Evolutionary conservation across 2,888 invertebrate species (phyloP).

Genomic region (Cephus pygmeus): DNA sequence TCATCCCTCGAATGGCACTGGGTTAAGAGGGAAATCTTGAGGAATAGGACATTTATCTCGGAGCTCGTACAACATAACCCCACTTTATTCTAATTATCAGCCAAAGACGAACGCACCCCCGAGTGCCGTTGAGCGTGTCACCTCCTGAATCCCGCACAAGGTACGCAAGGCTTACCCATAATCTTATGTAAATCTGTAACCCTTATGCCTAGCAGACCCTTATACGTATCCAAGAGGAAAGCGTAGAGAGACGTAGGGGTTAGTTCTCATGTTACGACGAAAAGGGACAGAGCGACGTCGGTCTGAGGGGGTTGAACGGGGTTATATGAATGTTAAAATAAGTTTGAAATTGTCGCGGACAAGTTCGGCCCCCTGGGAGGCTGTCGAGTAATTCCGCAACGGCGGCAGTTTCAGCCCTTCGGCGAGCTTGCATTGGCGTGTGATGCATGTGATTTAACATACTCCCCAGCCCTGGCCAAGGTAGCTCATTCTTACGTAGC

Average conservation of each 20-base stretch:
- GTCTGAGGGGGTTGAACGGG: slow-evolving; percentile 42
- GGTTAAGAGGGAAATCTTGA: not conserved
- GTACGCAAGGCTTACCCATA: slow-evolving; percentile 46
- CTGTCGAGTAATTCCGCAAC: slow-evolving; percentile 63
- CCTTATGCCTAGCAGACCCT: slow-evolving; percentile 53
- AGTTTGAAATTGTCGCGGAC: slow-evolving; percentile 67
- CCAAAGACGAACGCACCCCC: slow-evolving; percentile 49
- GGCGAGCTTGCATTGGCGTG: slow-evolving; percentile 32
- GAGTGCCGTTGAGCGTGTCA: slow-evolving; percentile 39
- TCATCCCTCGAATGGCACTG: not conserved
- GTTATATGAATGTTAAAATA: slow-evolving; percentile 67
- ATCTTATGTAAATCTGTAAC: slow-evolving; percentile 62
- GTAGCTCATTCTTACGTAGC: not conserved
- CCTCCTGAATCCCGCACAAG: slow-evolving; percentile 38
- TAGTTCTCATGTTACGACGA: slow-evolving; percentile 46
- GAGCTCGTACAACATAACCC: slow-evolving; percentile 11
- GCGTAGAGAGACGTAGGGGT: slow-evolving; percentile 28
- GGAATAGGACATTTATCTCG: slow-evolving; percentile 1
- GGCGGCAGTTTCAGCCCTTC: slow-evolving; percentile 62
- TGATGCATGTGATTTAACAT: slow-evolving; percentile 10
- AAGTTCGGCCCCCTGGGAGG: slow-evolving; percentile 63
- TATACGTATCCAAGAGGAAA: slow-evolving; percentile 28
- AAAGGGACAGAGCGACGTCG: slow-evolving; percentile 39
- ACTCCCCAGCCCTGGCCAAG: not conserved
- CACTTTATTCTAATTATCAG: slow-evolving; percentile 55